Conservation (phyloP, 2,797 vertebrate genomes). For the Mormyrus hasselquistii region DNA sequence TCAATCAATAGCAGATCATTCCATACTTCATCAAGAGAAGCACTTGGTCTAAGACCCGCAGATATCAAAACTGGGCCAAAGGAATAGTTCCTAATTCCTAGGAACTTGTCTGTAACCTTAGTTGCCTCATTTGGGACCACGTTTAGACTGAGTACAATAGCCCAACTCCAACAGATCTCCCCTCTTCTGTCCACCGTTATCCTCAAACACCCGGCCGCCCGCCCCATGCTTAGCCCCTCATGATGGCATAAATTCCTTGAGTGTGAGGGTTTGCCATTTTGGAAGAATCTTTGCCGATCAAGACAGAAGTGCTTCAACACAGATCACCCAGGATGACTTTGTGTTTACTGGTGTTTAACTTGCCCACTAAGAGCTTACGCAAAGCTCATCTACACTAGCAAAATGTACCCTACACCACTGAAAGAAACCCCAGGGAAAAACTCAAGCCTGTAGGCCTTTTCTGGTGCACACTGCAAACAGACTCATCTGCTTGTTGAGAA, state of each 20-base stretch:
- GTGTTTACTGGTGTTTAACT: slow-evolving; percentile 8
- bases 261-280: neutral
- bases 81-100: neutral
- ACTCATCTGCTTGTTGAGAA: slow-evolving; percentile 3
- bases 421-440: neutral
- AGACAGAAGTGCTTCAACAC: neutral
- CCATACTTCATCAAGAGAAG: neutral
- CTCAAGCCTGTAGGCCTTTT: neutral
- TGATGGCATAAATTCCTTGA: neutral
- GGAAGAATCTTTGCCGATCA: neutral
- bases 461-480: neutral
- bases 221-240: neutral
- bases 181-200: neutral
- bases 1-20: neutral
- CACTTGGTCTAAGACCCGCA: neutral
- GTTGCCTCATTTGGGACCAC: neutral
- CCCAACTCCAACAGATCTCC: neutral
- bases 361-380: neutral
- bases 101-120: neutral
- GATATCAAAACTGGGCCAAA: neutral
- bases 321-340: neutral
- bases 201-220: neutral
- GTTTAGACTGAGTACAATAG: neutral
- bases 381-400: slow-evolving; percentile 6
- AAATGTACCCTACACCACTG: neutral